Evolutionary conservation across 2,888 invertebrate genomes (phyloP), one percentile per base, ranked within the genome.

Genomic region (Pelosia muscerda): DNA sequence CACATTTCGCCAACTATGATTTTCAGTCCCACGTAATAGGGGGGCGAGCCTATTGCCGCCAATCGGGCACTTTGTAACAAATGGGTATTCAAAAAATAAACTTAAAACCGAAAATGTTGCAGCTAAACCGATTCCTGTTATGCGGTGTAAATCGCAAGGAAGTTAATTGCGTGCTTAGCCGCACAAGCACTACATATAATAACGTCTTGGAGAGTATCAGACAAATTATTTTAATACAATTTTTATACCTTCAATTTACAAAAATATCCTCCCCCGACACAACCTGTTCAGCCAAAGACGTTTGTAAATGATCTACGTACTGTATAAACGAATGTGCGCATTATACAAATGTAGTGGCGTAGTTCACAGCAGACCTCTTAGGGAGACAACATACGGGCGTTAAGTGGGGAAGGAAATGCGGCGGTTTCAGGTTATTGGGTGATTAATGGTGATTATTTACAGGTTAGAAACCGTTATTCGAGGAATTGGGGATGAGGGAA

Each of bases 271-370:
- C 26, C 28, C 42, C 38, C n/a, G 23, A 59, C 56, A 54, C 61
- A 60, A 63, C 65, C 66, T 66, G 71, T 69, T 74, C 66, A 75
- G 62, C 59, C 63, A 58, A 69, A 63, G 69, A 74, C 69, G 66
- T 73, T 77, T 73, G 73, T 80, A 82, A 81, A 81, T 76, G 77
- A 77, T 82, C 82, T 82, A 75, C 82, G 73, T 81, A 63, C 82
- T 76, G 87, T 84, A 87, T 87, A 87, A 86, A 84, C 84, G 85
- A 84, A 87, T 86, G 86, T 85, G 78, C 68, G 78, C 84, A 86
- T 86, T 86, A 87, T 87, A 87, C 87, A 87, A 87, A 86, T 79
- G 83, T 79, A 73, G 81, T 68, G 76, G 76, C 77, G 83, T 83
- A 85, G 86, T 86, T 86, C 82, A 81, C 76, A 81, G 81, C 86